Evolutionary conservation across 1,140 invertebrate species (phyloP).

Genomic region (Cardiocondyla obscurior): DNA sequence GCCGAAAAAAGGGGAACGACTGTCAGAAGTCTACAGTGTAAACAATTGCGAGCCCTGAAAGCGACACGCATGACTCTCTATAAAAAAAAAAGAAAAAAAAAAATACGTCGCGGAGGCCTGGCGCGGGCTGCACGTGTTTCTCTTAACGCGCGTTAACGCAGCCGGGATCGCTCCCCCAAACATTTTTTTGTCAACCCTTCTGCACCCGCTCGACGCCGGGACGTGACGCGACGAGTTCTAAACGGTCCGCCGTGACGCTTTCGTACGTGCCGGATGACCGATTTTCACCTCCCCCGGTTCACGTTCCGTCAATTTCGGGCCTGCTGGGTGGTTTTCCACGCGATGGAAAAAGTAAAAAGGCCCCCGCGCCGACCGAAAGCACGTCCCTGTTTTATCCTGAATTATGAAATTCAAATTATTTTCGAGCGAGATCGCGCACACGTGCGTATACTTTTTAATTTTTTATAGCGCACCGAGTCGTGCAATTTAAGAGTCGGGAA

Average conservation of each 20-base stretch:
- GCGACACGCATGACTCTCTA: constrained; percentile 15
- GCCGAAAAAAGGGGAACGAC: constrained; percentile 57
- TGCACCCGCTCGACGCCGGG: constrained; percentile 13
- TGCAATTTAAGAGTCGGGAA: neutral
- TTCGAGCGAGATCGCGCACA: neutral
- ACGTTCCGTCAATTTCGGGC: neutral
- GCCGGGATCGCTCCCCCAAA: neutral
- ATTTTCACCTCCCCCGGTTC: neutral
- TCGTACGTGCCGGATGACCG: constrained; percentile 9
- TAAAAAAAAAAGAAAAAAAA: constrained; percentile 39
- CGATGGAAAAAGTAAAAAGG: neutral
- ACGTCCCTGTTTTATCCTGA: no score
- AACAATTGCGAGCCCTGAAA: constrained; percentile 53
- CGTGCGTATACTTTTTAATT: no score
- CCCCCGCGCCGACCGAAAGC: neutral
- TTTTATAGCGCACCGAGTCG: neutral
- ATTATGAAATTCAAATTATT: no score
- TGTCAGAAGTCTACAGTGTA: constrained; percentile 60
- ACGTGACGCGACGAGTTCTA: neutral
- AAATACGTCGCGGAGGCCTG: neutral
- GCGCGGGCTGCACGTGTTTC: constrained; percentile 58
- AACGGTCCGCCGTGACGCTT: constrained; percentile 27
- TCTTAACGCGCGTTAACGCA: constrained; percentile 56
- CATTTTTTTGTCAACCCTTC: constrained; percentile 62
- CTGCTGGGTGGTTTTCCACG: neutral